A percentile compares a stretch with the other conserved stretches of the same genome.
phyloP scores from a whole-genome alignment of 2,888 invertebrate species.

The Junonia oenone region DNA sequence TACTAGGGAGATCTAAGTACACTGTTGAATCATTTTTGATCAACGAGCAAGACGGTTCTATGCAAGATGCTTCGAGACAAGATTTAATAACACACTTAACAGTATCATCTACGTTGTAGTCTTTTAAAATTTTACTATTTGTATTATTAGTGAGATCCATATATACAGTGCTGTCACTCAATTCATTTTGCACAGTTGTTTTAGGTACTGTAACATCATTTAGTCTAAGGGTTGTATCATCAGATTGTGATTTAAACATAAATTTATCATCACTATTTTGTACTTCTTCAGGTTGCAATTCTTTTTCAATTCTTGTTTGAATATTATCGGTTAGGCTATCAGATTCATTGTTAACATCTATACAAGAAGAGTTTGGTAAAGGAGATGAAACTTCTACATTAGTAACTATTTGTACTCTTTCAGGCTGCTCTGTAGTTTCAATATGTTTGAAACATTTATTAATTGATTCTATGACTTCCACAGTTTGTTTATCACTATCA shows the following conservation, averaged over 20 bases:
- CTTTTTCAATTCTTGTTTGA: conserved; percentile 12
- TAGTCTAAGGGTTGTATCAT: conserved; percentile 17
- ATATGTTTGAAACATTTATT: conserved; percentile 12
- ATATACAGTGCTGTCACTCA: conserved; percentile 46
- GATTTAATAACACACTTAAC: conserved; percentile 40
- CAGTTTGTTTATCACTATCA: conserved; percentile 19
- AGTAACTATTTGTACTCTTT: conserved; percentile 60
- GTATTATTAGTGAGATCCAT: conserved; percentile 64
- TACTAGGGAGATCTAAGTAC: conserved; percentile 66
- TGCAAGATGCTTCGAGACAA: conserved; percentile 36
- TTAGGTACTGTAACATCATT: conserved; percentile 16
- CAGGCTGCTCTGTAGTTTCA: conserved; percentile 43
- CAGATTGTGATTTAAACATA: conserved; percentile 19
- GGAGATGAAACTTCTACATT: conserved; percentile 30
- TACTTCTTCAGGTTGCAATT: conserved; percentile 55
- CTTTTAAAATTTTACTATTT: conserved; percentile 44
- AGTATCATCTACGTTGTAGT: conserved; percentile 37
- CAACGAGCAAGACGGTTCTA: conserved; percentile 33
- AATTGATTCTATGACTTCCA: conserved; percentile 2
- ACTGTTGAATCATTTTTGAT: conserved; percentile 58
- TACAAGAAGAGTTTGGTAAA: not conserved
- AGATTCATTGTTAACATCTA: conserved; percentile 17
- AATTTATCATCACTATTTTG: conserved; percentile 38
- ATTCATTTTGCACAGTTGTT: conserved; percentile 28
- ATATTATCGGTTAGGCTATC: conserved; percentile 2